phyloP scores from a whole-genome alignment of 1,140 invertebrate genomes.

The Brachionus calyciflorus region DNA sequence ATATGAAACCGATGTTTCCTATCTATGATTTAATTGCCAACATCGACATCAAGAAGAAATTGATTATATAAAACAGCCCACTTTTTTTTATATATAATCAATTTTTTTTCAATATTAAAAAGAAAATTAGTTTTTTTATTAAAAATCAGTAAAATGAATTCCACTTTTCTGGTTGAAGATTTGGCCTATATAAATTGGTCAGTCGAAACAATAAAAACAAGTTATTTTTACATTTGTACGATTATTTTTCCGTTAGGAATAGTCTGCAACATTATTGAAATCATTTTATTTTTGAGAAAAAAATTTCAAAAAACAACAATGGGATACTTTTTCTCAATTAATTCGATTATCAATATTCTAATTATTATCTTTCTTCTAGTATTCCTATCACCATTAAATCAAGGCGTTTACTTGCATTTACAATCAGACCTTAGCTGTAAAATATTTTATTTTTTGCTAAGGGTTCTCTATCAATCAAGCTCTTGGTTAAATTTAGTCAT shows the following conservation, averaged over 20 bases:
- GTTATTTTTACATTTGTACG: not conserved
- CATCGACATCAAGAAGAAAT: too few relatives aligned
- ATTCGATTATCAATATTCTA: not conserved
- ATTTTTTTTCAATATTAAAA: too few relatives aligned
- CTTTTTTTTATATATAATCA: too few relatives aligned
- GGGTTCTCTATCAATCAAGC: not conserved
- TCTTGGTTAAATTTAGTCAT: conserved; percentile 7
- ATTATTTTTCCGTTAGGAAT: not conserved
- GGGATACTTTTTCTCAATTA: not conserved
- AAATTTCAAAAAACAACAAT: conserved; percentile 8
- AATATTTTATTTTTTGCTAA: not conserved
- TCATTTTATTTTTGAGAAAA: not conserved
- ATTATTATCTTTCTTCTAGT: not conserved
- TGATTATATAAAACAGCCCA: too few relatives aligned
- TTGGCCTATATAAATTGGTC: not conserved
- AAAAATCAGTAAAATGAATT: conserved; percentile 24
- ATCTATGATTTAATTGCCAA: too few relatives aligned
- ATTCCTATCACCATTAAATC: not conserved
- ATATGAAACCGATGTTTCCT: too few relatives aligned
- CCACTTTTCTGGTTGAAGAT: not conserved
- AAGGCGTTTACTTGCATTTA: not conserved
- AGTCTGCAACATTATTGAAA: not conserved
- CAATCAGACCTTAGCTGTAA: not conserved
- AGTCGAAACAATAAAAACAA: not conserved
- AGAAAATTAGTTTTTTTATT: too few relatives aligned